A percentile compares a stretch with the other conserved stretches of the same genome.
phyloP scores from a whole-genome alignment of 1,140 invertebrate genomes.

The Araneus ventricosus region DNA sequence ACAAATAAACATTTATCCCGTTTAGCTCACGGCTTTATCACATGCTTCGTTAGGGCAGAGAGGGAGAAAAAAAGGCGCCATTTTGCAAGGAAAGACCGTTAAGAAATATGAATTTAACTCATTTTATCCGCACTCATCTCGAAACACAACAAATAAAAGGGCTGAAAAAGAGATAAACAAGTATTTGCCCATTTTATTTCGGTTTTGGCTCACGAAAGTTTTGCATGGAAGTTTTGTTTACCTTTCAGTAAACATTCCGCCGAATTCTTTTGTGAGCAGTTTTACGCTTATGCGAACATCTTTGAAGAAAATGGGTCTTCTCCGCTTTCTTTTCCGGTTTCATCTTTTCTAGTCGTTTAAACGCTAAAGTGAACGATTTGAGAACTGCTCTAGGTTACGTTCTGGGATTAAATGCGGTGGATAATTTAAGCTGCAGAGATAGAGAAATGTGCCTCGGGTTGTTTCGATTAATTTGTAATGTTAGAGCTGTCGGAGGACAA shows the following conservation, averaged over 20 bases:
- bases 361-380: not conserved
- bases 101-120: conserved; percentile 48
- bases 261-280: not conserved
- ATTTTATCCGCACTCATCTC: conserved; percentile 18
- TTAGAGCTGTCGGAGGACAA: no score
- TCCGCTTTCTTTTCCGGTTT: not conserved
- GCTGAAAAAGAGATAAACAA: not conserved
- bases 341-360: not conserved
- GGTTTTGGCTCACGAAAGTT: not conserved
- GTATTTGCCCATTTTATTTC: conserved; percentile 9
- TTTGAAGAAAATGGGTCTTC: not conserved
- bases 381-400: not conserved
- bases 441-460: no score
- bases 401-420: not conserved
- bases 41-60: conserved; percentile 21
- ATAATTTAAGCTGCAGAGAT: no score
- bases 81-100: conserved; percentile 14
- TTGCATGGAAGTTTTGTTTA: not conserved
- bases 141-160: not conserved
- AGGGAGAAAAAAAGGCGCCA: not conserved
- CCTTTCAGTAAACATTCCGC: not conserved
- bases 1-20: conserved; percentile 65
- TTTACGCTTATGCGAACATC: not conserved
- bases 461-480: no score
- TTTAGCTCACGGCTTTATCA: conserved; percentile 32